Conservation (phyloP, 2,888 invertebrate species). For the Drosophila suboccidentalis region DNA sequence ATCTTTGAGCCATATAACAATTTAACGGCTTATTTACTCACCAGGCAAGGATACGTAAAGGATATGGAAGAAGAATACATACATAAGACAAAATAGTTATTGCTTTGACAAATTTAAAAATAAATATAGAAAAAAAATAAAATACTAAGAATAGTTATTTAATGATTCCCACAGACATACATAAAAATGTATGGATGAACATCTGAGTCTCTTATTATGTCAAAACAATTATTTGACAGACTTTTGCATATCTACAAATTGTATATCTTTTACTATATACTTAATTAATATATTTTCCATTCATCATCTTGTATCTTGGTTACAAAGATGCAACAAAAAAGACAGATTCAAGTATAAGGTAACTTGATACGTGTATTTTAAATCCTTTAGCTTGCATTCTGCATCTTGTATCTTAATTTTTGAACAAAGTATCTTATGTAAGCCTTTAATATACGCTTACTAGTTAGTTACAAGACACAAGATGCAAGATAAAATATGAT, state of each 20-base stretch:
- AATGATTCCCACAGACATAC: no score
- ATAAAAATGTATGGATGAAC: no score
- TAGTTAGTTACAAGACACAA: background rate
- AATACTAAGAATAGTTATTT: no score
- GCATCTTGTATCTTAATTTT: background rate
- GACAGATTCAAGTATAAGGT: background rate
- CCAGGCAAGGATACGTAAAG: background rate
- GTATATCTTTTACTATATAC: no score
- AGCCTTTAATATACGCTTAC: background rate
- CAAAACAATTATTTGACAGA: no score
- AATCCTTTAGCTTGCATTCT: background rate
- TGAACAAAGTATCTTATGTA: background rate
- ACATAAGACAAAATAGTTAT: no score
- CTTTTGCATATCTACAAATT: no score
- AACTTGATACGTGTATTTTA: background rate
- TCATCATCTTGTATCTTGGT: background rate
- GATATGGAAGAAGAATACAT: no score
- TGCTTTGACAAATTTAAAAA: no score
- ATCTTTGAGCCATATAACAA: slow-evolving; percentile 21
- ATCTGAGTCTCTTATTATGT: no score
- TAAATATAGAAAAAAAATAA: no score
- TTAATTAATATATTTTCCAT: background rate
- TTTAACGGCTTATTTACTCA: slow-evolving; percentile 7
- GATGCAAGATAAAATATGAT: background rate
- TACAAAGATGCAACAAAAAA: background rate